phyloP scores from a whole-genome alignment of 1,140 invertebrate genomes.

The Bombus terrestris region DNA sequence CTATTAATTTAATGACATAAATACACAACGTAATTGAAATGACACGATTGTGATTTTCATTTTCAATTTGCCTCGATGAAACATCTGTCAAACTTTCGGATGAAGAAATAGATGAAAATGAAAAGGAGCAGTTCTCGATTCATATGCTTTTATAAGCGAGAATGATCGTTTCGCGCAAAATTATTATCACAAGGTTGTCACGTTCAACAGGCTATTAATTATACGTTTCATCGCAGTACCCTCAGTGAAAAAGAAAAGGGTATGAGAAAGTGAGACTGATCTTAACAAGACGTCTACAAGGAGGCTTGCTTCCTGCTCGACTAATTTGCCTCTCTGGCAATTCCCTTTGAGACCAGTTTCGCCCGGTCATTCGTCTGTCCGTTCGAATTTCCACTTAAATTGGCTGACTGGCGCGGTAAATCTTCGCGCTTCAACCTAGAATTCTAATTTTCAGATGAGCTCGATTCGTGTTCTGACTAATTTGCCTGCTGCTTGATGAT shows the following conservation, averaged over 20 bases:
- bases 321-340: conserved; percentile 13
- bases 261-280: conserved; percentile 25
- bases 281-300: conserved; percentile 25
- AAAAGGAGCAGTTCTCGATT: not conserved
- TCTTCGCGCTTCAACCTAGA: not conserved
- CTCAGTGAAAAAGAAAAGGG: not conserved
- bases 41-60: not conserved
- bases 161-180: conserved; percentile 1
- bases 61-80: not conserved
- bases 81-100: not conserved
- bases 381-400: conserved; percentile 35
- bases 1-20: too few species aligned
- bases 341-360: conserved; percentile 33
- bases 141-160: not conserved
- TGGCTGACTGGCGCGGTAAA: conserved; percentile 15
- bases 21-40: too few species aligned
- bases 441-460: not conserved
- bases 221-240: conserved; percentile 11
- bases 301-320: not conserved
- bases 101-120: not conserved
- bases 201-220: conserved; percentile 45
- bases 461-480: not conserved
- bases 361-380: conserved; percentile 3
- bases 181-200: conserved; percentile 42
- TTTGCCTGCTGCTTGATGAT: not conserved